Conservation (phyloP, 2,113 vertebrate genomes). For the Meles meles region DNA sequence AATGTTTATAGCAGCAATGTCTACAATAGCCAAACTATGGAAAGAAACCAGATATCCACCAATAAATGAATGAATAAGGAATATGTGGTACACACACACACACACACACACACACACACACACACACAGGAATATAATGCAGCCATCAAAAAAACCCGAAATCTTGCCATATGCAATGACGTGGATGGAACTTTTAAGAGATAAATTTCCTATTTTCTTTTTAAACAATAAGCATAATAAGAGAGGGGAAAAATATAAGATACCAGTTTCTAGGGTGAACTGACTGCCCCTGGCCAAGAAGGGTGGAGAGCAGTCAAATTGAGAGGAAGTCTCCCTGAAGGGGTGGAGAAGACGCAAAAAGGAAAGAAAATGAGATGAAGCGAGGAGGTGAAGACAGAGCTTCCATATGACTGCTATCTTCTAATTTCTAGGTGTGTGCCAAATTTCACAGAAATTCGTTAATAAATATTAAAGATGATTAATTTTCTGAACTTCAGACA, state of each 20-base stretch:
- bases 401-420: too few relatives aligned
- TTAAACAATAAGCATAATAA: background rate
- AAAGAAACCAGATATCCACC: too few relatives aligned
- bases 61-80: too few relatives aligned
- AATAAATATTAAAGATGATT: background rate
- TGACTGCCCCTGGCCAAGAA: background rate
- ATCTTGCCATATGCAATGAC: too few relatives aligned
- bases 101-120: too few relatives aligned
- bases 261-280: background rate
- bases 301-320: background rate
- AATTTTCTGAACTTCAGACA: background rate
- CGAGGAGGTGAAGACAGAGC: background rate
- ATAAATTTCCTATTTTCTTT: background rate
- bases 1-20: too few relatives aligned
- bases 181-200: background rate
- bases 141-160: too few relatives aligned
- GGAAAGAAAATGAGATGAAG: background rate
- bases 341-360: fast-evolving
- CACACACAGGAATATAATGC: too few relatives aligned
- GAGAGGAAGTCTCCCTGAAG: background rate
- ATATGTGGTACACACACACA: too few relatives aligned
- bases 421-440: background rate
- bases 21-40: too few relatives aligned
- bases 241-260: background rate
- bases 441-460: background rate